A percentile compares a stretch with the other conserved stretches of the same genome.
Conservation (phyloP, 2,888 invertebrate genomes). For the Perdita meconis region DNA sequence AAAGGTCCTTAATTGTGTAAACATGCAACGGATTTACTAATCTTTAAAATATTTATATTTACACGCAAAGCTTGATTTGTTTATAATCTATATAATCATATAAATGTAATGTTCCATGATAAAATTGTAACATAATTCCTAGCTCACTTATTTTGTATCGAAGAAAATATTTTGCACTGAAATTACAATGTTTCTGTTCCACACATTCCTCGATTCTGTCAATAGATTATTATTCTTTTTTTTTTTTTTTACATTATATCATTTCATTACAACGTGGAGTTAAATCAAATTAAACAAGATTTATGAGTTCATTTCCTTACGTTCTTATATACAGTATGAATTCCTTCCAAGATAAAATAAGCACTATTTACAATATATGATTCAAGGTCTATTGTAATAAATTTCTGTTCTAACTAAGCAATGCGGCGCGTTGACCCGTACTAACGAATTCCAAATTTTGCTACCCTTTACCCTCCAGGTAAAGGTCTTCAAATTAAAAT, state of each 20-base stretch:
- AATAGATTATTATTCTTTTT: constrained; percentile 76
- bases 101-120: constrained; percentile 82
- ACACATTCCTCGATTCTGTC: constrained; percentile 44
- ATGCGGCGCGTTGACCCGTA: too few relatives aligned
- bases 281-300: constrained; percentile 75
- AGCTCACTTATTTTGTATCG: constrained; percentile 80
- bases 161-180: constrained; percentile 83
- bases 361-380: constrained; percentile 80
- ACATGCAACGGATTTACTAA: constrained; percentile 79
- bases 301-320: constrained; percentile 63
- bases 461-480: too few relatives aligned
- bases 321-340: constrained; percentile 71
- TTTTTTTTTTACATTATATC: constrained; percentile 81
- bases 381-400: constrained; percentile 67
- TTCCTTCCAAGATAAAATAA: constrained; percentile 76
- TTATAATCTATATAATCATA: constrained; percentile 82
- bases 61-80: constrained; percentile 80
- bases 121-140: constrained; percentile 83
- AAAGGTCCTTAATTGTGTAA: constrained; percentile 80
- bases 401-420: constrained; percentile 72
- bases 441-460: too few relatives aligned
- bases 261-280: constrained; percentile 77
- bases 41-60: constrained; percentile 77
- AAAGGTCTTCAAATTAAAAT: too few relatives aligned
- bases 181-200: constrained; percentile 77